phyloP scores from a whole-genome alignment of 2,888 invertebrate species.

The Dolichomitus sp. region DNA sequence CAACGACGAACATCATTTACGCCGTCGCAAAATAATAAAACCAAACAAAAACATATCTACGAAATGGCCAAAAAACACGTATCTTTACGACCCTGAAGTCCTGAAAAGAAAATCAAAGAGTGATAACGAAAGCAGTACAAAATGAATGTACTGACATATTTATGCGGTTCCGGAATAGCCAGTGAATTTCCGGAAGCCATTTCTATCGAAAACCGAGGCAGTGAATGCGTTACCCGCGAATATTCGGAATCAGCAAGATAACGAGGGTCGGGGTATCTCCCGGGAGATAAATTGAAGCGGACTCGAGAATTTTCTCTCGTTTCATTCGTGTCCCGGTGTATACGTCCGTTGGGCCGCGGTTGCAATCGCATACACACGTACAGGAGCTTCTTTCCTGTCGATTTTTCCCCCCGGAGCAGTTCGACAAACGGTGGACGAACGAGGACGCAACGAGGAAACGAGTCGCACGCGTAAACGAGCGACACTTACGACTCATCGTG shows the following conservation, averaged over 20 bases:
- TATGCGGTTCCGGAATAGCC: not conserved
- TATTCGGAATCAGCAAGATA: slow-evolving; percentile 65
- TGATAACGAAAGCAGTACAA: slow-evolving; percentile 4
- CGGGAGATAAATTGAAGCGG: slow-evolving; percentile 64
- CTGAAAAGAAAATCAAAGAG: not conserved
- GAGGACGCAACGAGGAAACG: slow-evolving; percentile 2
- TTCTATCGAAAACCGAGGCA: slow-evolving; percentile 13
- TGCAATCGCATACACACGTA: slow-evolving; percentile 2
- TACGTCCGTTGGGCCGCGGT: not conserved
- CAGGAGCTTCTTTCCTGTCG: slow-evolving; percentile 53
- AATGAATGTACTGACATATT: slow-evolving; percentile 1
- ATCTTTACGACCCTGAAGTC: not conserved
- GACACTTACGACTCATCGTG: slow-evolving; percentile 30
- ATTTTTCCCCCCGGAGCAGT: slow-evolving; percentile 52
- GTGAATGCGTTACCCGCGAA: slow-evolving; percentile 25
- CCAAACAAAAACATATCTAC: not conserved
- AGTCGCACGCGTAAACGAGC: slow-evolving; percentile 32
- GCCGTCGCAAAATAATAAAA: not conserved
- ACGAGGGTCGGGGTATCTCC: slow-evolving; percentile 62
- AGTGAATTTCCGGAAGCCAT: slow-evolving; percentile 18
- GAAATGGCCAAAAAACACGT: not conserved
- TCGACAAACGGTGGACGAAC: not conserved
- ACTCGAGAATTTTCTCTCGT: slow-evolving; percentile 52
- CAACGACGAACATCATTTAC: no score
- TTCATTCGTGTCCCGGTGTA: slow-evolving; percentile 23